Evolutionary conservation across 2,888 invertebrate species (phyloP).

Genomic region (Tortricodes alternella): DNA sequence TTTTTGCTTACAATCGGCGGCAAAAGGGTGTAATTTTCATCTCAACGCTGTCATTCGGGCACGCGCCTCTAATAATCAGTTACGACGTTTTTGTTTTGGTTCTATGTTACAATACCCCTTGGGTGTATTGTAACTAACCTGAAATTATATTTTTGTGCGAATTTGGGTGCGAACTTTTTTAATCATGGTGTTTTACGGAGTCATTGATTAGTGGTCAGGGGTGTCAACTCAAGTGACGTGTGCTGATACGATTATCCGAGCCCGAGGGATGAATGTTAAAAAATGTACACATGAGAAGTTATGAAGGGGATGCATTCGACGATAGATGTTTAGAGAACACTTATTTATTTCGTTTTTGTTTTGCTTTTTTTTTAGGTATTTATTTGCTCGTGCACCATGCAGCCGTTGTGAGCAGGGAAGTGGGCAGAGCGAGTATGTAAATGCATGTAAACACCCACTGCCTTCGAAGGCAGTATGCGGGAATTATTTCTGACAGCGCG

Average conservation of each 20-base stretch:
- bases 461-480: no score
- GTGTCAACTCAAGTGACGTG: conserved; percentile 67
- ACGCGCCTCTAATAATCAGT: conserved; percentile 50
- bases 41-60: conserved; percentile 48
- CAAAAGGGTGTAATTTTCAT: conserved; percentile 57
- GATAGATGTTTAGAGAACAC: conserved; percentile 29
- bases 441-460: no score
- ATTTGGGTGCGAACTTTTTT: conserved; percentile 11
- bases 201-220: conserved; percentile 67
- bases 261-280: conserved; percentile 55
- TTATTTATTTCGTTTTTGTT: no score
- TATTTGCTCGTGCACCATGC: no score
- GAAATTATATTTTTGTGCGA: not conserved
- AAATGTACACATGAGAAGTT: conserved; percentile 46
- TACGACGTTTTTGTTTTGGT: conserved; percentile 68
- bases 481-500: no score
- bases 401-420: no score
- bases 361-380: no score
- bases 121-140: not conserved
- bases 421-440: no score
- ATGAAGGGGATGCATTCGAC: conserved; percentile 47
- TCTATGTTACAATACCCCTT: conserved; percentile 53
- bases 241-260: conserved; percentile 72
- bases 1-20: conserved; percentile 55
- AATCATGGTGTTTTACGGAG: conserved; percentile 32